Evolutionary conservation across 2,888 invertebrate genomes (phyloP).

Genomic region (Morinoia aosen): DNA sequence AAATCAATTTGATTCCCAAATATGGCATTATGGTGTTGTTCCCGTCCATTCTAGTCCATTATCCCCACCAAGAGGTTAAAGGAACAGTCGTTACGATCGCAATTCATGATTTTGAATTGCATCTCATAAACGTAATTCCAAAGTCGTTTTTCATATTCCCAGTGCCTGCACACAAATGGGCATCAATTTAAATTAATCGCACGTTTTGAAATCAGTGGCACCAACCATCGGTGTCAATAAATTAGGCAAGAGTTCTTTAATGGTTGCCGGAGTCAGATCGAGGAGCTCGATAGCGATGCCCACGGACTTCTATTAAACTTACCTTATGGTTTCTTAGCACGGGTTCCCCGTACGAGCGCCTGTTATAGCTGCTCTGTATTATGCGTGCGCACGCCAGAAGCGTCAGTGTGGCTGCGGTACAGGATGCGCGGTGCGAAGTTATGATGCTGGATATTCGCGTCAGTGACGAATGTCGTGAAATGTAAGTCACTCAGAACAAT

Average conservation of each 20-base stretch:
- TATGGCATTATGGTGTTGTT: slow-evolving; percentile 23
- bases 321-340: neutral
- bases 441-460: neutral
- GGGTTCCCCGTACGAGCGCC: neutral
- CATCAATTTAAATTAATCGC: slow-evolving; percentile 49
- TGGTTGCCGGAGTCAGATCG: slow-evolving; percentile 8
- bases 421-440: neutral
- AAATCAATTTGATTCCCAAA: slow-evolving; percentile 14
- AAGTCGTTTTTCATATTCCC: slow-evolving; percentile 38
- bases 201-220: slow-evolving; percentile 43
- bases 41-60: neutral
- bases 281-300: neutral
- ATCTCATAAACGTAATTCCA: slow-evolving; percentile 12
- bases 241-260: slow-evolving; percentile 38
- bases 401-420: neutral
- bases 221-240: slow-evolving; percentile 44
- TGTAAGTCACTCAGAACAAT: neutral
- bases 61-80: slow-evolving; percentile 28
- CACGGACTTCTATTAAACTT: neutral
- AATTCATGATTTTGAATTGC: slow-evolving; percentile 24
- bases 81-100: slow-evolving; percentile 21
- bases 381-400: neutral
- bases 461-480: neutral
- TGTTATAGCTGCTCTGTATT: neutral
- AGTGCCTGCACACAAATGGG: slow-evolving; percentile 23